Conservation (phyloP, 2,113 vertebrate genomes). For the Chrysemys picta region DNA sequence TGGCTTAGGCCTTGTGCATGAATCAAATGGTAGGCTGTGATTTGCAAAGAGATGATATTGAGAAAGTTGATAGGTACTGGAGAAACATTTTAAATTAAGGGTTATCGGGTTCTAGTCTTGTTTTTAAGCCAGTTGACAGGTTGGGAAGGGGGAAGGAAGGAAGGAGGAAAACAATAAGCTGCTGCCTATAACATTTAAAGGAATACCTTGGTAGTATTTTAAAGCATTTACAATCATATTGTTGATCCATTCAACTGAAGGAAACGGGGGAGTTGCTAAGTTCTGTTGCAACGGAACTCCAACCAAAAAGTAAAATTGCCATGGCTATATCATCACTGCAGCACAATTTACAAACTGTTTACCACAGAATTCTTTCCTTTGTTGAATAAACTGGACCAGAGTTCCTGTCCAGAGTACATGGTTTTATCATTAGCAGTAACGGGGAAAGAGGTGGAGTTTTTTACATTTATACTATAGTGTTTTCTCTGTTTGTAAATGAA, state of each 20-base stretch:
- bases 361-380: neutral
- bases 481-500: neutral
- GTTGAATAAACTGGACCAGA: neutral
- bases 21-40: neutral
- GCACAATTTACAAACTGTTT: neutral
- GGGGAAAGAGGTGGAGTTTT: neutral
- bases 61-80: neutral
- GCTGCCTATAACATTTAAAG: neutral
- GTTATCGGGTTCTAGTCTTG: neutral
- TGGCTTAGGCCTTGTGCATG: neutral
- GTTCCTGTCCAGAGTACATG: neutral
- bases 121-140: neutral
- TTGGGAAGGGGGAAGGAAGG: neutral
- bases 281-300: neutral
- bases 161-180: neutral
- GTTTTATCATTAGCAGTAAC: neutral
- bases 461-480: neutral
- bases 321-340: neutral
- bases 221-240: neutral
- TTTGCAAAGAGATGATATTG: neutral
- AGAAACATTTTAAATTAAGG: neutral
- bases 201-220: no score
- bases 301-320: accelerated
- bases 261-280: neutral
- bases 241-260: neutral